A percentile compares a stretch with the other conserved stretches of the same genome.
Evolutionary conservation across 2,888 invertebrate species (phyloP).

Genomic region (Leucoma salicis): DNA sequence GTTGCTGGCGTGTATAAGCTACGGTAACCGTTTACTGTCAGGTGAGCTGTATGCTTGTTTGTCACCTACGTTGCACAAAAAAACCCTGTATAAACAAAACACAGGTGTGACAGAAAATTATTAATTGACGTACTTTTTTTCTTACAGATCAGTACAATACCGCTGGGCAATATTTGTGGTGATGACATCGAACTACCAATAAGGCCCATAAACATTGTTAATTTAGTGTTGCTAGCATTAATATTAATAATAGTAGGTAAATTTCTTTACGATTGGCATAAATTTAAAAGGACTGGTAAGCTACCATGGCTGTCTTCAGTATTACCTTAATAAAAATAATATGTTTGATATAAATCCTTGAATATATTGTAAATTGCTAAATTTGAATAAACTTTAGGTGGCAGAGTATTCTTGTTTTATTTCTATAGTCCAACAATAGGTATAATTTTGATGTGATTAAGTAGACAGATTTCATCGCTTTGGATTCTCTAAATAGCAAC

Average conservation of each 20-base stretch:
- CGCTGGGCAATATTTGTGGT: constrained; percentile 86
- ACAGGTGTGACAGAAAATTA: no score
- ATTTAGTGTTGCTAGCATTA: constrained; percentile 85
- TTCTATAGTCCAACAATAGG: no score
- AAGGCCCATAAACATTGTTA: constrained; percentile 87
- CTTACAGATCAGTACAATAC: constrained; percentile 86
- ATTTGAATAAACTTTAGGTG: neutral
- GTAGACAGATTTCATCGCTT: no score
- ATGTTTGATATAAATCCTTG: neutral
- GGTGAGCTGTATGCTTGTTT: no score
- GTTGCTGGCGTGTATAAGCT: no score
- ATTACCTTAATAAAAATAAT: constrained; percentile 76
- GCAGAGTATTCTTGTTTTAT: neutral
- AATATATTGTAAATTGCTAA: no score
- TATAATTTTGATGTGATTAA: no score
- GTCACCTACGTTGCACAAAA: no score
- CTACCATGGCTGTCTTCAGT: constrained; percentile 92
- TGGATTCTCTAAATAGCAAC: no score
- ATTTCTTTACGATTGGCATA: constrained; percentile 91
- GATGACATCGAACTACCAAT: constrained; percentile 73
- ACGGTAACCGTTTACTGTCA: no score
- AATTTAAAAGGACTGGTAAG: constrained; percentile 89
- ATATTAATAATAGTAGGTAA: constrained; percentile 88
- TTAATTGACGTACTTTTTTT: constrained; percentile 10
- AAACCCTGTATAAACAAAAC: no score